Evolutionary conservation across 2,113 vertebrate species (phyloP).

Genomic region (Gymnogyps californianus): DNA sequence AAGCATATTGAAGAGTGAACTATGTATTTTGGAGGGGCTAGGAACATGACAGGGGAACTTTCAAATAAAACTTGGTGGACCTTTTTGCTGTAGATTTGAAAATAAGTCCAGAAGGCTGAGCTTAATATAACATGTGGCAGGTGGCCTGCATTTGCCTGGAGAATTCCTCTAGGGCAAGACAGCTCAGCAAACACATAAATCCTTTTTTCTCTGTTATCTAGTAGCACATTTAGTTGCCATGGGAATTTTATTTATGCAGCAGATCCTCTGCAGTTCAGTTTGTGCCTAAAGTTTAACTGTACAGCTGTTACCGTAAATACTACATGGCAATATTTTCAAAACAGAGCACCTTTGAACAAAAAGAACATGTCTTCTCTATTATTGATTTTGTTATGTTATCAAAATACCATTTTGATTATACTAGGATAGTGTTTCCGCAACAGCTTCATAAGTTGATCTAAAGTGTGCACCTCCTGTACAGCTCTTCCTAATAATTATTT

Average conservation of each 20-base stretch:
- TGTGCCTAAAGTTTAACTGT: conserved; percentile 82
- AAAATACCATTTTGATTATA: conserved; percentile 60
- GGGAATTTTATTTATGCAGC: conserved; percentile 89
- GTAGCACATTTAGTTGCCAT: conserved; percentile 88
- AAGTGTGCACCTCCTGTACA: not conserved
- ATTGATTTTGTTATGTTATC: conserved; percentile 67
- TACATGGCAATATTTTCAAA: conserved; percentile 80
- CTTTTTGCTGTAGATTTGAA: conserved; percentile 72
- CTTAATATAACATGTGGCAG: conserved; percentile 88
- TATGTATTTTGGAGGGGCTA: conserved; percentile 49
- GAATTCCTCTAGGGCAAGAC: conserved; percentile 89
- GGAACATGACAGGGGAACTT: conserved; percentile 62
- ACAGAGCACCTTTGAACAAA: conserved; percentile 72
- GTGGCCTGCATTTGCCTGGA: conserved; percentile 86
- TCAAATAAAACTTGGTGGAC: conserved; percentile 74
- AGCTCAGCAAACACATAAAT: conserved; percentile 91
- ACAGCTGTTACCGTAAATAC: conserved; percentile 81
- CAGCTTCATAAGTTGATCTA: conserved; percentile 40
- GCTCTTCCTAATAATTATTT: conserved; percentile 22
- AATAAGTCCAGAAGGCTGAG: conserved; percentile 82
- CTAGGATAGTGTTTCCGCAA: conserved; percentile 8
- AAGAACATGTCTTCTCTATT: conserved; percentile 65
- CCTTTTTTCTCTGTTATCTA: conserved; percentile 85
- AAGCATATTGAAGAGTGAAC: conserved; percentile 40
- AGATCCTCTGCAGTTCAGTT: conserved; percentile 82